A percentile compares a stretch with the other conserved stretches of the same genome.
phyloP scores from a whole-genome alignment of 2,113 vertebrate species.

The Triplophysa rosa region DNA sequence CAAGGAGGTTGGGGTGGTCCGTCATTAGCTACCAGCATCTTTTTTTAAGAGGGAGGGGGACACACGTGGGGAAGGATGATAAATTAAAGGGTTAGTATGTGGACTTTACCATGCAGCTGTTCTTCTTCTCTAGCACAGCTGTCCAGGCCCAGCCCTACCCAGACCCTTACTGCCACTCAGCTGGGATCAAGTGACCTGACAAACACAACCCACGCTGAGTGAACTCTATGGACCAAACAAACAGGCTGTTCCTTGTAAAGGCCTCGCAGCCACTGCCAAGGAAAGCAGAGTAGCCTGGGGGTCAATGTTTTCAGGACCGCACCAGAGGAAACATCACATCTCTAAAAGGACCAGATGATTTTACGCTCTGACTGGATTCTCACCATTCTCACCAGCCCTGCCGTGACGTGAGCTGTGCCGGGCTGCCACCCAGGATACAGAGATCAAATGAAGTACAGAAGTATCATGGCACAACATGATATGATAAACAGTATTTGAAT shows the following conservation, averaged over 20 bases:
- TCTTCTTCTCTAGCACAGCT: constrained; percentile 27
- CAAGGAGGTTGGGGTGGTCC: constrained; percentile 64
- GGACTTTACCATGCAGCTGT: constrained; percentile 40
- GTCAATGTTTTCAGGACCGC: constrained; percentile 40
- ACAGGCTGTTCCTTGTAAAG: constrained; percentile 49
- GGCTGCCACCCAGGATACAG: constrained; percentile 21
- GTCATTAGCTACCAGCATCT: constrained; percentile 40
- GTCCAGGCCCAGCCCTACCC: background rate
- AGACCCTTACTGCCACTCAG: constrained; percentile 53
- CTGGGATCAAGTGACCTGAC: constrained; percentile 66
- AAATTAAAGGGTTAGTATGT: constrained; percentile 33
- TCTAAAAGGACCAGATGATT: constrained; percentile 36
- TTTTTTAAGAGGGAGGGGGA: constrained; percentile 41
- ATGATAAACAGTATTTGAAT: background rate
- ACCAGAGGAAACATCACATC: constrained; percentile 20
- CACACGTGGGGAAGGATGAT: constrained; percentile 46
- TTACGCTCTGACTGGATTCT: constrained; percentile 38
- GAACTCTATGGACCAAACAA: constrained; percentile 69
- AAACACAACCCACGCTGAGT: constrained; percentile 65
- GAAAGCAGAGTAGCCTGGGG: constrained; percentile 40
- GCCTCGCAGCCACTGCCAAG: constrained; percentile 41
- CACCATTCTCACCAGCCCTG: constrained; percentile 21
- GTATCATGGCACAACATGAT: background rate
- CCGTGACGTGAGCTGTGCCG: background rate
- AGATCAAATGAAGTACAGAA: constrained; percentile 27